These are phyloP conservation scores for Tetrapedia diversipes DNA, from an alignment of 2,888 invertebrate species.

Conservation along the genomic window DNA sequence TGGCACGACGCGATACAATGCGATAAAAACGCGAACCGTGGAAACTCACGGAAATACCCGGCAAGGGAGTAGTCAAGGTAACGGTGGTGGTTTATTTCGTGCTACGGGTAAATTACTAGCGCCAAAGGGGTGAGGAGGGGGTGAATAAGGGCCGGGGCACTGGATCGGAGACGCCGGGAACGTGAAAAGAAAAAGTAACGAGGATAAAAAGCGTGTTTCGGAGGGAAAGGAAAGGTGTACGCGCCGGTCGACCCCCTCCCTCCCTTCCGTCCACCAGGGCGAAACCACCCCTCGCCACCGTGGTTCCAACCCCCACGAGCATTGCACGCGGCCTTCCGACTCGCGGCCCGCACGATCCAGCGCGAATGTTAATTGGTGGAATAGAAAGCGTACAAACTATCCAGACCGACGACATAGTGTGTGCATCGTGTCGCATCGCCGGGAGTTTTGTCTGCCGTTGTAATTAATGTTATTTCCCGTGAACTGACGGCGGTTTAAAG, in stretches of 20 bases:
- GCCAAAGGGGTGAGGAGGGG: slow-evolving; percentile 29
- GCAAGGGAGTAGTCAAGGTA: slow-evolving; percentile 71
- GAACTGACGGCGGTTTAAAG: slow-evolving; percentile 35
- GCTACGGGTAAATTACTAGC: slow-evolving; percentile 69
- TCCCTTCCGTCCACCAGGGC: background rate
- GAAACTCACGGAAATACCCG: slow-evolving; percentile 66
- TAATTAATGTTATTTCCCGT: slow-evolving; percentile 58
- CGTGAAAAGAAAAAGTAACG: slow-evolving; percentile 61
- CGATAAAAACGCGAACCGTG: slow-evolving; percentile 70
- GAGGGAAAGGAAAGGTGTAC: slow-evolving; percentile 57
- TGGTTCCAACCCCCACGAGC: slow-evolving; percentile 2
- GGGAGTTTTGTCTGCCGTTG: slow-evolving; percentile 50
- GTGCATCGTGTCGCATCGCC: slow-evolving; percentile 7
- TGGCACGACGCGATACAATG: slow-evolving; percentile 67
- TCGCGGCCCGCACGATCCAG: slow-evolving; percentile 48
- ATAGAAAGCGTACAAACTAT: slow-evolving; percentile 59
- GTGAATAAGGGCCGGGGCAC: background rate
- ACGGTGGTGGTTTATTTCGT: slow-evolving; percentile 71
- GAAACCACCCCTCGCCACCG: no score
- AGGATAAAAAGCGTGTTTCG: slow-evolving; percentile 62
- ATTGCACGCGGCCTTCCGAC: slow-evolving; percentile 14
- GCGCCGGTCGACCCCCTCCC: background rate
- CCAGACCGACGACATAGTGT: background rate
- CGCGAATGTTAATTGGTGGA: slow-evolving; percentile 65
- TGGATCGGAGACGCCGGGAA: slow-evolving; percentile 44